phyloP scores from a whole-genome alignment of 2,888 invertebrate species.

The Dryocosmus kuriphilus region DNA sequence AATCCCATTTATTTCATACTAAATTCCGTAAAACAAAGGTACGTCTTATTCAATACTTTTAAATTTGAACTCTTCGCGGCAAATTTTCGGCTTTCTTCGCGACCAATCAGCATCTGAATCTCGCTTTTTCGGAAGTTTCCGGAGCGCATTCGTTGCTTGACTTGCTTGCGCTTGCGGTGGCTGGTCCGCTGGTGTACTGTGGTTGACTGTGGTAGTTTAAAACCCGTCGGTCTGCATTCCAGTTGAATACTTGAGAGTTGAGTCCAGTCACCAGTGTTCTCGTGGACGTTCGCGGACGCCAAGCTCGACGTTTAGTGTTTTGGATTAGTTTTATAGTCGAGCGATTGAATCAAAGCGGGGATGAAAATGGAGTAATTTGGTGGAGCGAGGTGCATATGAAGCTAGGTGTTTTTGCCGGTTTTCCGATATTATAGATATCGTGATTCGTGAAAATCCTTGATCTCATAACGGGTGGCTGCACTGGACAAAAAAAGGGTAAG shows the following conservation, averaged over 20 bases:
- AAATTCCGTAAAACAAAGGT: no score
- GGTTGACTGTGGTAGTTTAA: conserved; percentile 63
- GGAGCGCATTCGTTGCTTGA: conserved; percentile 16
- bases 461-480: conserved; percentile 10
- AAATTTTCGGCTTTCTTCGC: neutral
- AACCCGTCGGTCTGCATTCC: conserved; percentile 78
- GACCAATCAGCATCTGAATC: neutral
- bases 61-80: neutral
- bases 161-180: neutral
- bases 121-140: neutral
- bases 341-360: conserved; percentile 31
- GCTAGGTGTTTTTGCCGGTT: conserved; percentile 35
- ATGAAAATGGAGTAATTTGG: conserved; percentile 32
- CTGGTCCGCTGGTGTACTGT: no score
- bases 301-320: conserved; percentile 56
- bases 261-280: conserved; percentile 60
- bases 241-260: no score
- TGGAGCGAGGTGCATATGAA: conserved; percentile 20
- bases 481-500: conserved; percentile 38
- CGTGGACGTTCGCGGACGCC: conserved; percentile 76
- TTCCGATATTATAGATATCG: conserved; percentile 17
- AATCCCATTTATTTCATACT: no score
- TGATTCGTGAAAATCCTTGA: neutral
- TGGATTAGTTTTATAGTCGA: conserved; percentile 5
- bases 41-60: neutral